Evolutionary conservation across 2,888 invertebrate species (phyloP), one percentile per base, ranked within the genome.

Genomic region (Chymomyza caudatula): DNA sequence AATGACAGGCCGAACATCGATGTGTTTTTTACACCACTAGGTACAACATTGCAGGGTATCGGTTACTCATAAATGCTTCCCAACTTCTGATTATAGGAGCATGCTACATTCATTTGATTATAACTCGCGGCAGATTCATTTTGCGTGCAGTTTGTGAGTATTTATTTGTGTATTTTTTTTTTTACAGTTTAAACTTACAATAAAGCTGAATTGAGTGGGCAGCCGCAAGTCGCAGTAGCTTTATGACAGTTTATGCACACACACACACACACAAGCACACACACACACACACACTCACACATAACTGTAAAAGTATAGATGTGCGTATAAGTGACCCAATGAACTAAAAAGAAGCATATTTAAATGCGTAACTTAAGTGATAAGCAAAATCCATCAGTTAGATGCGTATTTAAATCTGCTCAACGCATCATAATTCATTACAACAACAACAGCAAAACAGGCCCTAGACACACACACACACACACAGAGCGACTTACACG

Each of bases 111-210:
- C 70, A 71, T 73, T 80, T 80, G 86, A 86, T 80, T 80, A 84
- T 78, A 73, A 84, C 85, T 82, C 78, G 79, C 85, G 79, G 81
- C 85, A 86, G 85, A 82, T 86, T 86, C 85, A 81, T 81, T 81
- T 86, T 78, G 86, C 85, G 71, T 76, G 69, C 29, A n/a, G 44
- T 6, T 58, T 47, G 23, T 23, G 44, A 47, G n/a, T 47, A 19
- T 43, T 57, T 13, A 19, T 43, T 43, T 57, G 20, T 19, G 19
- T 57, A 44, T 20, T 43, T 65, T 22, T 44, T 47, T 44, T 67
- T 54, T 37, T 42, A 15, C 51, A 23, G 53, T 23, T 53, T 29
- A 44, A 65, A 51, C 65, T 63, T 44, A 25, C 54, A 29, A 25
- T 54, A 25, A 25, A n/a, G 15, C 19, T 20, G 51, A 51, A 51